These are phyloP conservation scores for Colinus virginianus DNA, from an alignment of 2,113 vertebrate species.

Conservation along the genomic window DNA sequence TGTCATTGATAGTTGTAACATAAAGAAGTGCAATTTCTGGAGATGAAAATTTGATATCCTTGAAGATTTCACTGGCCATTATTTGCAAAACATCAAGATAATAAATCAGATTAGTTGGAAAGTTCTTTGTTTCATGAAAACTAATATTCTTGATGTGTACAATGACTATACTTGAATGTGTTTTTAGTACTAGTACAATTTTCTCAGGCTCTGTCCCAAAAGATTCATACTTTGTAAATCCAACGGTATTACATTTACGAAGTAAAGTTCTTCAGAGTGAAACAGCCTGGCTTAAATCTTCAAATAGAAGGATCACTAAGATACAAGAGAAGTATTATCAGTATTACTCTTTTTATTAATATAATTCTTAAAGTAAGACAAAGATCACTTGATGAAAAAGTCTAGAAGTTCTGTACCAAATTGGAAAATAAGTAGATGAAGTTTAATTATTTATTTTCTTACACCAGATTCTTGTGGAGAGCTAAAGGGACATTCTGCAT, in stretches of 20 bases:
- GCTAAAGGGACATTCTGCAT: background rate
- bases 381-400: background rate
- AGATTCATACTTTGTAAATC: background rate
- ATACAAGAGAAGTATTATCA: background rate
- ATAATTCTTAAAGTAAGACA: background rate
- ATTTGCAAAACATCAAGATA: background rate
- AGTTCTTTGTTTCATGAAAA: background rate
- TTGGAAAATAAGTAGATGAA: background rate
- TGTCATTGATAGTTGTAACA: rapidly evolving
- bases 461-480: background rate
- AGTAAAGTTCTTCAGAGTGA: background rate
- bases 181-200: background rate
- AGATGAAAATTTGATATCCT: background rate
- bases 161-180: background rate
- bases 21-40: background rate
- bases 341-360: background rate
- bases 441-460: background rate
- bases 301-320: background rate
- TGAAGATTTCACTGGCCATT: background rate
- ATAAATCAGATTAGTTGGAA: background rate
- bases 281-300: background rate
- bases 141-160: background rate
- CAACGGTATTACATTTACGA: background rate
- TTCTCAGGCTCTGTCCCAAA: background rate
- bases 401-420: background rate